Evolutionary conservation across 2,113 vertebrate genomes (phyloP), one percentile per base, ranked within the genome.

Genomic region (Leptosomus discolor): DNA sequence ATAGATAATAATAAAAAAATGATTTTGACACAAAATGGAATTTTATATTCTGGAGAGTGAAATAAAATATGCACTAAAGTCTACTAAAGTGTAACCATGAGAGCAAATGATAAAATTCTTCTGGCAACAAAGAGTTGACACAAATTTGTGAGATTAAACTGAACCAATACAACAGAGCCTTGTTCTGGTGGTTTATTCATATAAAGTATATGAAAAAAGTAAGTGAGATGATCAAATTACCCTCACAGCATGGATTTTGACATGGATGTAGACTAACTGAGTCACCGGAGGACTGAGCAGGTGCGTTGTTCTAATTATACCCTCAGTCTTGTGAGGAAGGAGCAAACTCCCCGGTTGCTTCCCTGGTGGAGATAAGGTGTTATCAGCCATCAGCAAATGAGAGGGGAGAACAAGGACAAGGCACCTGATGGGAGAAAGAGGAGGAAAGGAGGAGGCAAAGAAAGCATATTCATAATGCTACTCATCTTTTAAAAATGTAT

Each of bases 191-290:
- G 63, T 76, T 92, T 97, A 95, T 77, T 95, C 73, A 77, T 76
- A 80, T 75, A 61, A 57, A 77, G 36, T 73, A 58, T 78, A 71
- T 85, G 75, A 88, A 91, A 88, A 88, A 95, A 92, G 53, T 67
- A 96, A 78, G 85, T 61, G 65, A 94, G 80, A 89, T 74, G 94
- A 96, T 97, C 96, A 97, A 48, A 57, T 85, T 96, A 94, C 58
- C 96, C 88, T 97, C 96, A 92, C 97, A 97, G 95, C 88, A 96
- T 96, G 96, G 97, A 96, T 95, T 94, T 94, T 96, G 97, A 96
- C 92, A 91, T 85, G 96, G 91, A 92, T 97, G 91, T 95, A 97
- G 94, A 96, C 95, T 91, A 92, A 93, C 86, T 7, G 88, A 97
- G 92, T 90, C 96, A 96, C 91, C 1, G 45, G 96, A 95, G 96